A percentile compares a stretch with the other conserved stretches of the same genome.
Evolutionary conservation across 2,113 vertebrate genomes (phyloP).

Genomic region (Campylomormyrus tamandua): DNA sequence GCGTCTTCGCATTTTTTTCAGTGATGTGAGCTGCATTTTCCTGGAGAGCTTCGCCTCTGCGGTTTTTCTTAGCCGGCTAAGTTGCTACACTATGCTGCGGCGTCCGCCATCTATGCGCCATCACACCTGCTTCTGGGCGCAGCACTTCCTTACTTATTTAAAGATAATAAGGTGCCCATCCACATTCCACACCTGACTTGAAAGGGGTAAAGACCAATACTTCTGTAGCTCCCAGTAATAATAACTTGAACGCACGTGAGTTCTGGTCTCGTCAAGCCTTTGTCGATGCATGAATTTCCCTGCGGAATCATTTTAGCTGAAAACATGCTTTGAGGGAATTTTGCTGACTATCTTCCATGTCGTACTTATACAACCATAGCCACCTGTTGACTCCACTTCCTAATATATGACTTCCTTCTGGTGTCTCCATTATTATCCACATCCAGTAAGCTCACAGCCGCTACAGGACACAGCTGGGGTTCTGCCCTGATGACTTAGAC

Average conservation of each 20-base stretch:
- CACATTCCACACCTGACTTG: neutral
- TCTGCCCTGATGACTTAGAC: neutral
- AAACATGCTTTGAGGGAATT: neutral
- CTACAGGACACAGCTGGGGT: neutral
- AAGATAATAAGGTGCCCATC: neutral
- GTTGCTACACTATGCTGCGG: neutral
- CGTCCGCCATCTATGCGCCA: neutral
- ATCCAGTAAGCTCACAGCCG: neutral
- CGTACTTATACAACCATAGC: neutral
- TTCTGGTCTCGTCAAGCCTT: neutral
- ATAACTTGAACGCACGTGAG: neutral
- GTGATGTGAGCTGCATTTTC: neutral
- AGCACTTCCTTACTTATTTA: neutral
- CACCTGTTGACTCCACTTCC: neutral
- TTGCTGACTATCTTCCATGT: neutral
- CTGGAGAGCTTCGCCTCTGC: neutral
- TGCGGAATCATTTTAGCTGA: neutral
- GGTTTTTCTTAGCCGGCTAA: neutral
- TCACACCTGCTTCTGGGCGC: neutral
- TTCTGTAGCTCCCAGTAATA: neutral
- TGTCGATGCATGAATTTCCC: neutral
- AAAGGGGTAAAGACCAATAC: neutral
- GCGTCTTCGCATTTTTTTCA: neutral
- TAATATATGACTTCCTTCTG: neutral
- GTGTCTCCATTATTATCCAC: neutral